These are phyloP conservation scores for Platysternon megacephalum DNA, from an alignment of 2,113 vertebrate species.

Conservation along the genomic window DNA sequence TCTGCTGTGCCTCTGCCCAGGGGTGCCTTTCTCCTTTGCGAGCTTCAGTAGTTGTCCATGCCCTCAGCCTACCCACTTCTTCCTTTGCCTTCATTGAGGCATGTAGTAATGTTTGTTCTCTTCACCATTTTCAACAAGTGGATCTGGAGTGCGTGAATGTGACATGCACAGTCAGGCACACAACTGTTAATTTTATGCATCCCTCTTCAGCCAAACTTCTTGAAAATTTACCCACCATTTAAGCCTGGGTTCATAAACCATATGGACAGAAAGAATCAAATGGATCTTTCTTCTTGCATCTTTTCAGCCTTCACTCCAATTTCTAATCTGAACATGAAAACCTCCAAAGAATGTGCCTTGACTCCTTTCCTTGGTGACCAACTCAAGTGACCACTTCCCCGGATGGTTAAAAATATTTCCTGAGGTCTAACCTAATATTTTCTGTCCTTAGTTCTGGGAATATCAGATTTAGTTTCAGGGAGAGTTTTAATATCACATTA, in stretches of 20 bases:
- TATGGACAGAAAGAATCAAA: background rate
- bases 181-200: background rate
- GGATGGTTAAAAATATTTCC: background rate
- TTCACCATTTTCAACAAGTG: background rate
- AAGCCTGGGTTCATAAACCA: background rate
- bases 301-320: background rate
- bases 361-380: background rate
- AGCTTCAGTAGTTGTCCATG: background rate
- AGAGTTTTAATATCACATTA: background rate
- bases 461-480: background rate
- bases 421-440: background rate
- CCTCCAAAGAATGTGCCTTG: background rate
- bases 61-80: background rate
- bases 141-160: background rate
- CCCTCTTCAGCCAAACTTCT: background rate
- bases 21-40: background rate
- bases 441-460: background rate
- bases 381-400: background rate
- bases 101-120: background rate
- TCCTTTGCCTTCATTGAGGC: background rate
- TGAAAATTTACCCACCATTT: slow-evolving; percentile 20
- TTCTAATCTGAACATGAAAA: background rate
- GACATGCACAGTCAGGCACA: background rate
- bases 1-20: background rate
- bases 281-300: background rate